phyloP scores from a whole-genome alignment of 2,113 vertebrate genomes.

The Leucopsar rothschildi region DNA sequence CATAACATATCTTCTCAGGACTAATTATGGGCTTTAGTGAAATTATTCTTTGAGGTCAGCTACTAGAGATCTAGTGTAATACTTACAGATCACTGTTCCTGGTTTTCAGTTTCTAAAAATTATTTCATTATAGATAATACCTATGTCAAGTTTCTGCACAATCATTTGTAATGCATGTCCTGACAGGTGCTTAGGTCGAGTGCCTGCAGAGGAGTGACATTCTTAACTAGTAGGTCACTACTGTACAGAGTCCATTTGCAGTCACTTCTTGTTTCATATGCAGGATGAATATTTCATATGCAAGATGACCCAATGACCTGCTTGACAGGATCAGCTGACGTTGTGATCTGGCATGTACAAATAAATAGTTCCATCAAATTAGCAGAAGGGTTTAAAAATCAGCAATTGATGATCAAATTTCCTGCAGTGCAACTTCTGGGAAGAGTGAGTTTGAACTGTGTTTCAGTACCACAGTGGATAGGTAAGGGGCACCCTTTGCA shows the following conservation, averaged over 20 bases:
- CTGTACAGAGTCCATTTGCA: not conserved
- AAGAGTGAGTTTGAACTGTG: not conserved
- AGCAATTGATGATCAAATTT: not conserved
- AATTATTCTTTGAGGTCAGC: not conserved
- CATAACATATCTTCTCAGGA: not conserved
- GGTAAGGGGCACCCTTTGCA: not conserved
- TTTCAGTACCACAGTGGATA: not conserved
- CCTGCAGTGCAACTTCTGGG: not conserved
- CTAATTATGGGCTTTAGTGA: not conserved
- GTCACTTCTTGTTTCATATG: not conserved
- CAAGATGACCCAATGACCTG: not conserved
- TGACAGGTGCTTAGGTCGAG: not conserved
- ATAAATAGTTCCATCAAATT: not conserved
- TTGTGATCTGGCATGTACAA: not conserved
- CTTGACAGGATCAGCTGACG: fast-evolving
- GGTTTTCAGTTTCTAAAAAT: not conserved
- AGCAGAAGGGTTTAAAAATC: not conserved
- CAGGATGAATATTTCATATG: too few relatives aligned
- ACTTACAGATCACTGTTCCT: not conserved
- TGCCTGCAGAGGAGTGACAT: not conserved
- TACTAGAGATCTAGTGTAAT: not conserved
- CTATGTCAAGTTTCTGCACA: not conserved
- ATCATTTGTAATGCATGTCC: not conserved
- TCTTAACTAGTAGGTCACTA: not conserved
- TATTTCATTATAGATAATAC: not conserved